Evolutionary conservation across 2,888 invertebrate genomes (phyloP).

Genomic region (Drosophila putrida): DNA sequence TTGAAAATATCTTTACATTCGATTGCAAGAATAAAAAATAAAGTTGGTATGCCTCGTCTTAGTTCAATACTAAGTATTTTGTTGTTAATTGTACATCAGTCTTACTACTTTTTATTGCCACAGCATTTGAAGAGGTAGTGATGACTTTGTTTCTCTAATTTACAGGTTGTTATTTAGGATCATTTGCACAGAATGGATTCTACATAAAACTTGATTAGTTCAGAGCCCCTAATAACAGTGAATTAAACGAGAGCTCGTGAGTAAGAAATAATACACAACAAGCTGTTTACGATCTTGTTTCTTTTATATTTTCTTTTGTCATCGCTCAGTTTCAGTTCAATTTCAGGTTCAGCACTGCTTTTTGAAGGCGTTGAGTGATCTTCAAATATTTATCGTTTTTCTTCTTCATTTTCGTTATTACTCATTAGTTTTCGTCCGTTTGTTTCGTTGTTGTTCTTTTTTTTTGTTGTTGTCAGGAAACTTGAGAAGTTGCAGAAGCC

Average conservation of each 20-base stretch:
- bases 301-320: neutral
- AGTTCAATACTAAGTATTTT: neutral
- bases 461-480: slow-evolving; percentile 35
- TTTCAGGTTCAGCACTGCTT: neutral
- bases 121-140: neutral
- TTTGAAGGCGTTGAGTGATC: slow-evolving; percentile 19
- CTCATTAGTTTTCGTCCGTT: neutral
- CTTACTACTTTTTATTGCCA: neutral
- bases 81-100: neutral
- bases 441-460: slow-evolving; percentile 1
- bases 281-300: slow-evolving; percentile 2
- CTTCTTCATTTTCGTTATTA: neutral
- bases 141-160: slow-evolving; percentile 3
- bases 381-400: slow-evolving; percentile 21
- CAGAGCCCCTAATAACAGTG: slow-evolving; percentile 34
- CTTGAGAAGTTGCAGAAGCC: slow-evolving; percentile 21
- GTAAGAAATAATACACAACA: slow-evolving; percentile 1
- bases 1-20: slow-evolving; percentile 17
- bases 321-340: too few species aligned
- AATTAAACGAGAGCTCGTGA: slow-evolving; percentile 2
- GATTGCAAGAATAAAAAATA: neutral
- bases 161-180: slow-evolving; percentile 31
- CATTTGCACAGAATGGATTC: slow-evolving; percentile 42
- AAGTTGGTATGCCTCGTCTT: too few species aligned
- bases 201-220: slow-evolving; percentile 43